These are phyloP conservation scores for Chrysemys picta DNA, from an alignment of 2,113 vertebrate species.

Conservation along the genomic window DNA sequence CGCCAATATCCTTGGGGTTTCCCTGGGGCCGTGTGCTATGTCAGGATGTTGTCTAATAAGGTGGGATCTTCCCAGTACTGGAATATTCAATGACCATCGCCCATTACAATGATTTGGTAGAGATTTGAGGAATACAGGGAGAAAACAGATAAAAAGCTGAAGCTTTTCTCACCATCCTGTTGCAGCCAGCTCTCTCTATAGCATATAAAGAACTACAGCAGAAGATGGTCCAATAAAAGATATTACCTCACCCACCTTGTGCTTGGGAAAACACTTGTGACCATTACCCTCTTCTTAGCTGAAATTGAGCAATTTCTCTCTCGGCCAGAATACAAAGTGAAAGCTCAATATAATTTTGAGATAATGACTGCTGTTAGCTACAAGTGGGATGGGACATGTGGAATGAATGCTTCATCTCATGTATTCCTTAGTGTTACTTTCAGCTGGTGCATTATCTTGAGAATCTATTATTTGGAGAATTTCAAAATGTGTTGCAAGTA, in stretches of 20 bases:
- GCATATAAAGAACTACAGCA: not conserved
- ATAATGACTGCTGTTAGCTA: not conserved
- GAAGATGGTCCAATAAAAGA: not conserved
- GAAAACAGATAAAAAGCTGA: not conserved
- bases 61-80: not conserved
- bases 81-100: not conserved
- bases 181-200: not conserved
- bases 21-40: not conserved
- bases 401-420: not conserved
- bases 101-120: not conserved
- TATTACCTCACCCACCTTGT: not conserved
- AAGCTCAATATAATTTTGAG: constrained; percentile 26
- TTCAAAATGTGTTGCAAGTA: not conserved
- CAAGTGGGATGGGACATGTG: not conserved
- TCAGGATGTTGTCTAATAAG: not conserved
- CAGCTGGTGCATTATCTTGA: not conserved
- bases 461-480: not conserved
- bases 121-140: not conserved
- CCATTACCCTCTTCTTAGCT: not conserved
- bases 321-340: not conserved
- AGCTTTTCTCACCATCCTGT: too few relatives aligned
- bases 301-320: constrained; percentile 3
- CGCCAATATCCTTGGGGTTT: not conserved
- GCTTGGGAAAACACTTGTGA: not conserved
- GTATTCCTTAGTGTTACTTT: not conserved